Evolutionary conservation across 2,888 invertebrate genomes (phyloP).

Genomic region (Entomobrya multifasciata): DNA sequence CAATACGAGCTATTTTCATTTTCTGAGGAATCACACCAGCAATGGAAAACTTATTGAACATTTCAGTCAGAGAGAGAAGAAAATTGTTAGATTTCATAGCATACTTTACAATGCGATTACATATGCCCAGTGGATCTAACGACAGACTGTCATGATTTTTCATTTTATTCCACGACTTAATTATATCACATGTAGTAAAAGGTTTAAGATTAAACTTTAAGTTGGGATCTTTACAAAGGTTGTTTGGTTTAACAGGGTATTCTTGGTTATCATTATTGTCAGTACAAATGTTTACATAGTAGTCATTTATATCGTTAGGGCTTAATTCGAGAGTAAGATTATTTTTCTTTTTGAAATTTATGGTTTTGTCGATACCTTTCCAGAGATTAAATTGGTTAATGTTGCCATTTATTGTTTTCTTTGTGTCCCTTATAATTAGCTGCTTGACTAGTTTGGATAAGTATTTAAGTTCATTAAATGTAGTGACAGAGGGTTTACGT

Average conservation of each 20-base stretch:
- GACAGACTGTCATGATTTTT: constrained; percentile 13
- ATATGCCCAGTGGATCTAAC: constrained; percentile 12
- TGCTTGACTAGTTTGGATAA: not conserved
- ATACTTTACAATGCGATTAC: not conserved
- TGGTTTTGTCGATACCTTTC: not conserved
- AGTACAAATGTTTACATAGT: constrained; percentile 35
- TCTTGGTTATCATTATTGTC: not conserved
- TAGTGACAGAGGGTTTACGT: not conserved
- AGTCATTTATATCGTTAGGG: constrained; percentile 31
- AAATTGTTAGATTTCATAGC: not conserved
- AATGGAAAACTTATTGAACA: not conserved
- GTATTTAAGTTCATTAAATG: not conserved
- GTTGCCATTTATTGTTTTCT: not conserved
- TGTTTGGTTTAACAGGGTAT: not conserved
- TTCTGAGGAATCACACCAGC: not conserved
- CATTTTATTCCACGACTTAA: constrained; percentile 30
- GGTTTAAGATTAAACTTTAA: not conserved
- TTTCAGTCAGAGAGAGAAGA: not conserved
- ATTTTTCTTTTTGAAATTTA: not conserved
- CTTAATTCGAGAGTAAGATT: not conserved
- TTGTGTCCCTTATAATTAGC: not conserved
- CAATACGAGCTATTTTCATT: not conserved
- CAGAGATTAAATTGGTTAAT: not conserved
- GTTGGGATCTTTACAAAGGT: not conserved
- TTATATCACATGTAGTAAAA: not conserved